These are phyloP conservation scores for Otis tarda DNA, from an alignment of 2,113 vertebrate species.

Conservation along the genomic window DNA sequence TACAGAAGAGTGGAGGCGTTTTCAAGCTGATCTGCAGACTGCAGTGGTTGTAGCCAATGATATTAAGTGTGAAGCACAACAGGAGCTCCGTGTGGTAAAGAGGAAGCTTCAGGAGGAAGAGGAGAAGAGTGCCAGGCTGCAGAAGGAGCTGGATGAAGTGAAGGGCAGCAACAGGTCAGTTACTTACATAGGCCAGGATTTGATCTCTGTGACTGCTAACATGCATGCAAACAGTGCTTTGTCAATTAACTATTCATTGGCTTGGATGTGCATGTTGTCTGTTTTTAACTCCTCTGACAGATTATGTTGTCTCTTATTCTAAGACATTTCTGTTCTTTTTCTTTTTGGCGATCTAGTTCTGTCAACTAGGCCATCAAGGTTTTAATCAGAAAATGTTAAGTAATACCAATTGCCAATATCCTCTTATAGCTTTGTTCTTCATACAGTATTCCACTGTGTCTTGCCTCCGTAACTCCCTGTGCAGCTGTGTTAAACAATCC, in stretches of 20 bases:
- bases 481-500: conserved; percentile 5
- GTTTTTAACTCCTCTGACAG: not conserved
- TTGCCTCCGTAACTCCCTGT: not conserved
- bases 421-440: not conserved
- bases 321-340: conserved; percentile 19
- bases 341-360: not conserved
- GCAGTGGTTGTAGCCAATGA: conserved; percentile 98
- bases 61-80: conserved; percentile 96
- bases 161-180: conserved; percentile 86
- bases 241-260: conserved; percentile 42
- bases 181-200: not conserved
- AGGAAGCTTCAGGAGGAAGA: conserved; percentile 92
- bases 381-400: not conserved
- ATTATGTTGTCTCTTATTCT: conserved; percentile 8
- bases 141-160: conserved; percentile 86
- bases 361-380: not conserved
- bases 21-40: conserved; percentile 97
- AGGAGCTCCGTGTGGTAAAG: conserved; percentile 88
- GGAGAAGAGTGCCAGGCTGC: conserved; percentile 83
- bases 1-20: conserved; percentile 91
- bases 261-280: conserved; percentile 11
- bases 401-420: not conserved
- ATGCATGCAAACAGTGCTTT: conserved; percentile 21
- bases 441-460: not conserved
- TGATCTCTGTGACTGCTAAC: not conserved